phyloP scores from a whole-genome alignment of 2,797 vertebrate genomes.

The Ficedula albicollis region DNA sequence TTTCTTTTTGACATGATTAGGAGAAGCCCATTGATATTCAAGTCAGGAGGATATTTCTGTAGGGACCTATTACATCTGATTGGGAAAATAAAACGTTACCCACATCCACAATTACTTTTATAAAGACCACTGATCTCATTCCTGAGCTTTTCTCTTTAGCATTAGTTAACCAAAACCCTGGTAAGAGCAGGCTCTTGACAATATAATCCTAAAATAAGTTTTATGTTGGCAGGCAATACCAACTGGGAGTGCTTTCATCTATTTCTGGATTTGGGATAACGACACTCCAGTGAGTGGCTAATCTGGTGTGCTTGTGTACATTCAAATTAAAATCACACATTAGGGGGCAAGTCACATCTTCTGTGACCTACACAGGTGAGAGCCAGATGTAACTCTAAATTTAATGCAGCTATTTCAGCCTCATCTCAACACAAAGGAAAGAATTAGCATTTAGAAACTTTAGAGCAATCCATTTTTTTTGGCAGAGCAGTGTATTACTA shows the following conservation, averaged over 20 bases:
- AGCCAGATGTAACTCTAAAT: background rate
- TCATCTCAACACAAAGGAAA: background rate
- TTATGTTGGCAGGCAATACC: constrained; percentile 53
- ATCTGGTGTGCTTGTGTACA: background rate
- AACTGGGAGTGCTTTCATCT: constrained; percentile 33
- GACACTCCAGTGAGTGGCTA: constrained; percentile 20
- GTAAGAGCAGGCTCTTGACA: constrained; percentile 43
- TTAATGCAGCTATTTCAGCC: background rate
- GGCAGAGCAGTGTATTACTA: background rate
- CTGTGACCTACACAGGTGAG: background rate
- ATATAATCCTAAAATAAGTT: constrained; percentile 58
- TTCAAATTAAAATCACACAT: constrained; percentile 8
- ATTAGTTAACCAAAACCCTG: constrained; percentile 61
- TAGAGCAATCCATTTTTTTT: background rate
- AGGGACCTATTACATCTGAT: constrained; percentile 52
- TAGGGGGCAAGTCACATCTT: background rate
- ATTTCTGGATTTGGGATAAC: constrained; percentile 51
- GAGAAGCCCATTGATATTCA: constrained; percentile 42
- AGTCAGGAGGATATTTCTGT: constrained; percentile 37
- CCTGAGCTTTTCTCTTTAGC: constrained; percentile 31
- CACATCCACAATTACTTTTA: constrained; percentile 64
- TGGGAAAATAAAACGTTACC: constrained; percentile 61
- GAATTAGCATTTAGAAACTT: background rate
- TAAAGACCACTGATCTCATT: constrained; percentile 59
- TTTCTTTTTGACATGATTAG: constrained; percentile 16